phyloP scores from a whole-genome alignment of 1,140 invertebrate species.

The Phocides pigmalion region DNA sequence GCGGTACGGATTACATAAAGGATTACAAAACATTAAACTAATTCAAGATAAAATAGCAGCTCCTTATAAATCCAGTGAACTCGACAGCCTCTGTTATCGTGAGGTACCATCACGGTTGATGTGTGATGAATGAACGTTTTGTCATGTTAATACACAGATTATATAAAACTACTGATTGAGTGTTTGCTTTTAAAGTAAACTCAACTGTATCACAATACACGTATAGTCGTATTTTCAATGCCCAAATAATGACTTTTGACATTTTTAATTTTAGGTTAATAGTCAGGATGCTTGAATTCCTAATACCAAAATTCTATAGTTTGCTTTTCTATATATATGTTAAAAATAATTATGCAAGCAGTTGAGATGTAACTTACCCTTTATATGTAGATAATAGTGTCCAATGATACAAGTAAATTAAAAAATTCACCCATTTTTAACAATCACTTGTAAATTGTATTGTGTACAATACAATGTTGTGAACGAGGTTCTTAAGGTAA shows the following conservation, averaged over 20 bases:
- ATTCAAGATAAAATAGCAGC: slow-evolving; percentile 35
- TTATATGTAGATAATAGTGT: too few relatives aligned
- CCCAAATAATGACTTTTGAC: neutral
- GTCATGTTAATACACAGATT: slow-evolving; percentile 72
- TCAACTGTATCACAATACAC: neutral
- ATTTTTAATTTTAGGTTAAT: slow-evolving; percentile 8
- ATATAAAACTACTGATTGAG: slow-evolving; percentile 36
- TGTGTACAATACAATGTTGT: too few relatives aligned
- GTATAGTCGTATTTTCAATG: neutral
- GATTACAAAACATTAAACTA: slow-evolving; percentile 1
- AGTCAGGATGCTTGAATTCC: slow-evolving; percentile 1
- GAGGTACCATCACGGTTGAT: slow-evolving; percentile 60
- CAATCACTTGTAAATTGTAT: too few relatives aligned
- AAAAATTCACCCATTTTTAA: too few relatives aligned
- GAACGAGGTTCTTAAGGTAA: too few relatives aligned
- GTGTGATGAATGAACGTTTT: slow-evolving; percentile 77
- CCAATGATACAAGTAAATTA: too few relatives aligned
- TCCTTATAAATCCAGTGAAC: slow-evolving; percentile 45
- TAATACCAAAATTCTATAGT: neutral
- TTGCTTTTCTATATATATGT: too few relatives aligned
- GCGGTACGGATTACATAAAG: too few relatives aligned
- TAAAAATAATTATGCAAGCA: too few relatives aligned
- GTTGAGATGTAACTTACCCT: too few relatives aligned
- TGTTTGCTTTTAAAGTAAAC: neutral
- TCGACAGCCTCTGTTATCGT: slow-evolving; percentile 55